These are phyloP conservation scores for Hirtodrosophila alboralis DNA, from an alignment of 2,888 invertebrate genomes.

Conservation along the genomic window DNA sequence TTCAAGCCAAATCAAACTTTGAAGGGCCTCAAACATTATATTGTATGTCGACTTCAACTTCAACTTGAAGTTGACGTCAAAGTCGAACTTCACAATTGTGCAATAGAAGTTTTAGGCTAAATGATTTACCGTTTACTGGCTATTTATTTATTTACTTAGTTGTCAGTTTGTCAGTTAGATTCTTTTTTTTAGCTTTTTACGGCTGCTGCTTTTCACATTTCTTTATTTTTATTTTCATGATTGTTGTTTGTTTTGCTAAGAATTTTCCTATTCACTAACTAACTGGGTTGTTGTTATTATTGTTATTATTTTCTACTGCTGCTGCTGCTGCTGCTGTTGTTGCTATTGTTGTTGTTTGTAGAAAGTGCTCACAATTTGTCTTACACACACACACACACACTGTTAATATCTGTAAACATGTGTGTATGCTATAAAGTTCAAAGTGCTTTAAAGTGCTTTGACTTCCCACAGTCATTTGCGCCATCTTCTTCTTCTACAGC, in stretches of 20 bases:
- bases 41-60: constrained; percentile 6
- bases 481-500: constrained; percentile 10
- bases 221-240: constrained; percentile 3
- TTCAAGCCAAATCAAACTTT: background rate
- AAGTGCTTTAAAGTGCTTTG: constrained; percentile 77
- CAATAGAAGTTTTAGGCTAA: constrained; percentile 31
- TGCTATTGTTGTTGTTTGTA: constrained; percentile 38
- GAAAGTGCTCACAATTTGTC: constrained; percentile 66
- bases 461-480: constrained; percentile 71
- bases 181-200: constrained; percentile 26
- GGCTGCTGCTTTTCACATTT: constrained; percentile 10
- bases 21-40: constrained; percentile 1
- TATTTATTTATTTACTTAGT: constrained; percentile 56
- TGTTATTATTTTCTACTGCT: constrained; percentile 38
- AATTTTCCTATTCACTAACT: constrained; percentile 66
- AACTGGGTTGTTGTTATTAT: constrained; percentile 57
- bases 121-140: constrained; percentile 57
- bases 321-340: constrained; percentile 19
- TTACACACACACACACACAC: constrained; percentile 22
- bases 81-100: constrained; percentile 47
- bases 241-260: constrained; percentile 49
- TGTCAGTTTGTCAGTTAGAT: constrained; percentile 32
- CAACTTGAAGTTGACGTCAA: constrained; percentile 10
- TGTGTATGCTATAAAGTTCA: constrained; percentile 55
- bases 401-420: background rate